Base-by-base conservation (phyloP, 2,888 invertebrate species). In the Eubasilissa splendida region DNA sequence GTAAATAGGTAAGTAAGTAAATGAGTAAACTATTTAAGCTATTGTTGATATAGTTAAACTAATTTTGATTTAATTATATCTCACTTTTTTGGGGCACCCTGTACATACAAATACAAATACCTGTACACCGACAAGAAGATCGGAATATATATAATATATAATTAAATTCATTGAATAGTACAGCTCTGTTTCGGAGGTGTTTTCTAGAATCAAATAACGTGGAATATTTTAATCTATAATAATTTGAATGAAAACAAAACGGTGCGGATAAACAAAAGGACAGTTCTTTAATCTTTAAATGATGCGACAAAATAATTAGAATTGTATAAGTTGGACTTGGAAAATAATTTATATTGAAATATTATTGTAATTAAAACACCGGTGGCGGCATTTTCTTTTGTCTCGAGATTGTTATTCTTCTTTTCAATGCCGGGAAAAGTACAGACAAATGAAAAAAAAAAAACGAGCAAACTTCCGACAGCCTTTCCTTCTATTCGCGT, bases 281-380 rank as follows among this genome's bases (percentile, higher is more conserved):
- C 50, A 68, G 50, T n/a, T 12, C 42, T n/a, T 68, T 33, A 68
- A 68, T 68, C 68, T 52, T 50, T 52, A 68, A 68, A 50, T 68
- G 68, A 68, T 68, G 68, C 42, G 52, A 68, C 68, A 68, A 33
- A 68, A 42, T 42, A 33, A 66, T 66, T 66, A 66, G 68, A 68
- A n/a, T 50, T 66, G 50, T 9, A 52, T 3, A 68, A 50, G 68
- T 50, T 33, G 12, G 33, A 42, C 68, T 52, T 68, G 52, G 33
- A 14, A 50, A 68, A 68, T 42, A 42, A 42, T 68, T 50, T 12
- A 8, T 68, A 68, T 68, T 68, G 68, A 68, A 68, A 68, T 68
- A 42, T 68, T 68, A 68, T 68, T 68, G 68, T 68, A 68, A 68
- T 68, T 68, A 68, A 68, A 68, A 50, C 52, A 68, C 50, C 12